Base-by-base conservation (phyloP, 2,888 invertebrate species). In the Limnephilus rhombicus region DNA sequence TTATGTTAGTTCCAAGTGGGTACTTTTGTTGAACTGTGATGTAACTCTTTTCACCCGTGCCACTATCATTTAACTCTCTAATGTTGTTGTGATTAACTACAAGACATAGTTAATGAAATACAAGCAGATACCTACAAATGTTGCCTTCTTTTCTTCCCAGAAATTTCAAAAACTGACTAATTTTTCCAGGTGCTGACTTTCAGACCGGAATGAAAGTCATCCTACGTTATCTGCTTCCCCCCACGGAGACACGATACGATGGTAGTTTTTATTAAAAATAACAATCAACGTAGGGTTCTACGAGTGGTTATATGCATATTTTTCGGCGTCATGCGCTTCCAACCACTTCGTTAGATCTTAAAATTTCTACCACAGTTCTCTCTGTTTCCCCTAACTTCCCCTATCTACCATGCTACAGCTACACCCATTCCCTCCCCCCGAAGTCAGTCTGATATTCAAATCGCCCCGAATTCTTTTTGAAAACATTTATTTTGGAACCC, bases 261-360 rank as follows among this genome's bases (percentile, higher is more conserved):
- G 24, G 24, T 24, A 68, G 68, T 68, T 18, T 68, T 68, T 68
- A 68, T 68, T 24, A 7, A 68, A 68, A 68, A 68, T 24, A 68
- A 68, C 68, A 68, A 68, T 68, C 24, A 68, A 24, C 9, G 24
- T 9, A 68, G 68, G 9, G 49, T 49, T 45, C 49, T 49, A 15
- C 15, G 49, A 15, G 3, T 49, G 49, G 49, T 49, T 24, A 68
- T 68, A 7, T 0, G 37, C 37, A 83, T 24, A 11, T 83, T 83
- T 83, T 83, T 41, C 83, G 83, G 83, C 83, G 83, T 24, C 37
- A 34, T n/a, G 37, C 31, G 9, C 34, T 83, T 41, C 37, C 37
- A 34, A 83, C 83, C 83, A 83, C 83, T 83, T n/a, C 37, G 37
- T 83, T 83, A 83, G 37, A 83, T 83, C 83, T 37, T 24, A 34